These are phyloP conservation scores for Vollenhovia emeryi DNA, from an alignment of 1,140 invertebrate species.

Conservation along the genomic window DNA sequence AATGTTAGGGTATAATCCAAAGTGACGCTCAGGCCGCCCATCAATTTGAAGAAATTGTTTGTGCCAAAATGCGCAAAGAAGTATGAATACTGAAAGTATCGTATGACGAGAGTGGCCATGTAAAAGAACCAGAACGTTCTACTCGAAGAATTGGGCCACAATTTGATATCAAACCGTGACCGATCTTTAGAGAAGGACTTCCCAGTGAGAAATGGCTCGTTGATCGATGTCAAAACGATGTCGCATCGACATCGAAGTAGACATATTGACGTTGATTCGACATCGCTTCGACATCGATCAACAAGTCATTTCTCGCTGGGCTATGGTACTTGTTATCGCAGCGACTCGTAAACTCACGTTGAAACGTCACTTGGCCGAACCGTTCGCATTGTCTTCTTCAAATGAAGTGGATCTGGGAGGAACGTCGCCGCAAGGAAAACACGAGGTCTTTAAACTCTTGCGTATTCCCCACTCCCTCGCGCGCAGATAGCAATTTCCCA, in stretches of 20 bases:
- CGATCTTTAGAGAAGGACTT: background rate
- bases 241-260: too few relatives aligned
- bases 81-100: constrained; percentile 27
- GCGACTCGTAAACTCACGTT: background rate
- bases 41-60: background rate
- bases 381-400: background rate
- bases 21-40: constrained; percentile 19
- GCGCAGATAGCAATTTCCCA: background rate
- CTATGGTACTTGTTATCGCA: background rate
- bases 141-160: background rate
- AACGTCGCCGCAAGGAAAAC: background rate
- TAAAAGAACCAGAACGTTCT: background rate
- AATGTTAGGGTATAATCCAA: constrained; percentile 39
- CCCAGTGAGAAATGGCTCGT: too few relatives aligned
- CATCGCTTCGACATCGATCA: too few relatives aligned
- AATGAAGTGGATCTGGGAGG: background rate
- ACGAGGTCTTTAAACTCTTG: background rate
- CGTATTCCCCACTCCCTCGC: background rate
- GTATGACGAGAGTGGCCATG: background rate
- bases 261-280: too few relatives aligned
- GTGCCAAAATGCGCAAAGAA: background rate
- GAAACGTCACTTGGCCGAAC: background rate
- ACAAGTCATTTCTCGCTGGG: too few relatives aligned
- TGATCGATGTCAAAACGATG: too few relatives aligned
- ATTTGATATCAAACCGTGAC: background rate